Conservation (phyloP, 2,888 invertebrate species). For the Mythimna ferrago region DNA sequence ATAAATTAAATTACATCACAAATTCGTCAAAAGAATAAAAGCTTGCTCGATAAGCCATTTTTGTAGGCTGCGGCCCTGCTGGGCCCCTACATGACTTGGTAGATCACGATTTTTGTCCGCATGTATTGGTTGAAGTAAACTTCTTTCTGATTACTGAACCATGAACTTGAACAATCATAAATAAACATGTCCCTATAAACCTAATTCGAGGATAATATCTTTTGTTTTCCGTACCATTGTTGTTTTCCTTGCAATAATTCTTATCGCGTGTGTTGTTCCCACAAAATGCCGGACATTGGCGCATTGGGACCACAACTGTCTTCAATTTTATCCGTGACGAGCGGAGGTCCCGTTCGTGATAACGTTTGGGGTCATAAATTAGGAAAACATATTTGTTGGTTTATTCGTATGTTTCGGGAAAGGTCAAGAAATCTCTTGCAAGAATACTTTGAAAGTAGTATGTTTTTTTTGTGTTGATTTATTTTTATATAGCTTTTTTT, state of each 20-base stretch:
- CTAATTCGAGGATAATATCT: constrained; percentile 15
- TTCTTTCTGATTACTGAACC: neutral
- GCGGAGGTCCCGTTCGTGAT: constrained; percentile 40
- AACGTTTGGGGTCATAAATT: constrained; percentile 39
- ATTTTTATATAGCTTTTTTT: neutral
- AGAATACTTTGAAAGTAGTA: neutral
- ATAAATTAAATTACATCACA: too few species aligned
- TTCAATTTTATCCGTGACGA: constrained; percentile 52
- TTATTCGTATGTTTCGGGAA: constrained; percentile 4
- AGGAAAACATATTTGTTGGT: constrained; percentile 23
- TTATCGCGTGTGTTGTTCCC: constrained; percentile 56
- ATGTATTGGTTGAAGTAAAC: too few species aligned
- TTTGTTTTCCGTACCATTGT: constrained; percentile 1
- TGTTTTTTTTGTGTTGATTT: neutral
- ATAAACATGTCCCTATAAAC: constrained; percentile 6
- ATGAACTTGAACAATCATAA: constrained; percentile 1
- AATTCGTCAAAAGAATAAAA: too few species aligned
- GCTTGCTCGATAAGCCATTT: too few species aligned
- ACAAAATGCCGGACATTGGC: constrained; percentile 51
- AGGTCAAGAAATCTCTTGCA: neutral
- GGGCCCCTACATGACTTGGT: too few species aligned
- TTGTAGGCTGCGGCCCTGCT: too few species aligned
- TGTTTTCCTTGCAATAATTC: constrained; percentile 51
- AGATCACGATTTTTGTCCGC: too few species aligned
- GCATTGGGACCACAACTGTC: constrained; percentile 57